Evolutionary conservation across 2,888 invertebrate genomes (phyloP), one percentile per base, ranked within the genome.

Genomic region (Troides aeacus): DNA sequence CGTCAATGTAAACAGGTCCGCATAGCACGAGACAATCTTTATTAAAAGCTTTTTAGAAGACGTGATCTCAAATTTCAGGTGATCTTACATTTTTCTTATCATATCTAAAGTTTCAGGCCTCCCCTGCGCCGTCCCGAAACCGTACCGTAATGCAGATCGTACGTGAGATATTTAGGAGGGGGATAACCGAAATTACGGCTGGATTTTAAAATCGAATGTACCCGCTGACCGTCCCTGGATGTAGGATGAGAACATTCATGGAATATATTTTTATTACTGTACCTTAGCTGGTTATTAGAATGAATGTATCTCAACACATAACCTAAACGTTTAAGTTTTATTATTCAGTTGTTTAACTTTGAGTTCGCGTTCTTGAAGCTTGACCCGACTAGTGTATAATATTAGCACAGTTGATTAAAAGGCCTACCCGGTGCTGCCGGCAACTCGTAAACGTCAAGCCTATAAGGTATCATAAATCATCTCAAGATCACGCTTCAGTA

Each of bases 331-430:
- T 39, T 39, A 10, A 10, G 39, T 8, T 39, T 39, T 1, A 39
- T 1, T 39, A 10, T 10, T 39, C 39, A 50, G 15, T 50, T 50
- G 50, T 50, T 50, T 50, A 15, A 50, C 15, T 18, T 15, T 5
- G 18, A 15, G 1, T 50, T 50, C 15, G 50, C 1, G 18, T 30
- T 50, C 50, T 18, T 50, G 17, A 17, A 17, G 2, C 50, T 15
- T 15, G 50, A 18, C 18, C 50, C 50, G 5, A 17, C 50, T 50
- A 87, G 88, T 89, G 86, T 84, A 87, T 87, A 86, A 88, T 90
- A 91, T 92, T 92, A 90, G 87, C 90, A 90, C 90, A 90, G 89
- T 89, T 92, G 91, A 92, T 92, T 92, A 92, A 90, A 91, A 92
- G 88, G 89, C 88, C 89, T 87, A 84, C 84, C 81, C 84, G 82